Evolutionary conservation across 2,888 invertebrate genomes (phyloP), one percentile per base, ranked within the genome.

Genomic region (Priocnemis perturbator): DNA sequence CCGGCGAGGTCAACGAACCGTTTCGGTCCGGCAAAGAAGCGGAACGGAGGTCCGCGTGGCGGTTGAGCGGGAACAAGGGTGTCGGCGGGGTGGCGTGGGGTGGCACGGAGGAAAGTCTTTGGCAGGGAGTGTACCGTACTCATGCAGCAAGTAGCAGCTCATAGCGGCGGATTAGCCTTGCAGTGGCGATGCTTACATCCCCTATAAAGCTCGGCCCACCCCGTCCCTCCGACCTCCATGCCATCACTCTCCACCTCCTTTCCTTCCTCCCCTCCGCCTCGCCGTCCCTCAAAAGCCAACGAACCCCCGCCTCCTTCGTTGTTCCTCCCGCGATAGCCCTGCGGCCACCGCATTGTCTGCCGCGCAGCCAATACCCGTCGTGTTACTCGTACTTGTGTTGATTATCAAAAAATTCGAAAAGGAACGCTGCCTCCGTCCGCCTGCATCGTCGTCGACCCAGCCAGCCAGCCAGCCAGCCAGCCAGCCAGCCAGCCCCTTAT

Each of bases 141-240:
- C 83, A 80, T 81, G 82, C 82, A 85, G 87, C 86, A 86, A 84
- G 85, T 85, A 85, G 83, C 82, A 82, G 83, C 86, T 87, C 87
- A 87, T 87, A 88, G 87, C 85, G 79, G 82, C 81, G 87, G 87
- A 88, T 89, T 87, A 88, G 87, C 87, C 87, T 88, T 88, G 88
- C 87, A 88, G 82, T 84, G 83, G 84, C 85, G 87, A 87, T 86
- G 88, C 88, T 88, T 87, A 87, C 87, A 86, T 87, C 86, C 87
- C 87, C 85, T 84, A 82, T 83, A 85, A 87, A 86, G 83, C 85
- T 83, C 15, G 47, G 73, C 76, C 75, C 74, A 50, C 50, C 75
- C 77, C 71, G 67, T 78, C 69, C 74, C 74, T 71, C 76, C 66
- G 77, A 69, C 52, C 73, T 67, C 71, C 60, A 72, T 69, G 62